Evolutionary conservation across 2,797 vertebrate genomes (phyloP).

Genomic region (Sardinella longiceps): DNA sequence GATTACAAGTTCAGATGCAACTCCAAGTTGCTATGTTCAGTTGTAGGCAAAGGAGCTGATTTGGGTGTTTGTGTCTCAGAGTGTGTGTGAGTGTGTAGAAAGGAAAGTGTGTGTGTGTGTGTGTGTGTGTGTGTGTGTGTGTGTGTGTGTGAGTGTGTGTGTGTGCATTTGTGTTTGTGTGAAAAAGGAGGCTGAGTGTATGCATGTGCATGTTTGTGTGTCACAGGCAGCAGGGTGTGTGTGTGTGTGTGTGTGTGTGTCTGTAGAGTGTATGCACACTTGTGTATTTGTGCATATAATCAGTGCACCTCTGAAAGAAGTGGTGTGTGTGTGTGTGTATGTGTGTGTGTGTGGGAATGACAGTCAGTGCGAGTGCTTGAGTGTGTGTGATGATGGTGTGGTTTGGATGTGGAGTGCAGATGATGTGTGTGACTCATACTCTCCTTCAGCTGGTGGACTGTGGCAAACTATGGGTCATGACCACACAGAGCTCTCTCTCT

Average conservation of each 20-base stretch:
- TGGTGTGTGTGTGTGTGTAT: conserved; percentile 10
- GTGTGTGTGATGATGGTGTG: conserved; percentile 60
- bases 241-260: conserved; percentile 17
- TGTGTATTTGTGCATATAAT: too few relatives aligned
- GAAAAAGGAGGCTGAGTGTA: neutral
- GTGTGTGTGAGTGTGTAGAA: neutral
- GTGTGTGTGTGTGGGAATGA: conserved; percentile 14
- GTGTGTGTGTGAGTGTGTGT: conserved; percentile 25
- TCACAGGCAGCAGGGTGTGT: too few relatives aligned
- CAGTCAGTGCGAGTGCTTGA: neutral
- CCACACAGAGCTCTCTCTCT: conserved; percentile 47
- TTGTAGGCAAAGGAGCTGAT: neutral
- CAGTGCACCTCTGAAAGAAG: too few relatives aligned
- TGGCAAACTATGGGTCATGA: conserved; percentile 52
- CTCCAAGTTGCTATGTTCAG: neutral
- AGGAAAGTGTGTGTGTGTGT: neutral
- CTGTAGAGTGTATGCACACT: too few relatives aligned
- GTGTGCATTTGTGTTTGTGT: neutral
- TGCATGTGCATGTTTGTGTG: conserved; percentile 14
- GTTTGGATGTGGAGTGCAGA: conserved; percentile 36
- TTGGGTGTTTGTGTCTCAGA: neutral
- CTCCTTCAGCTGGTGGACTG: conserved; percentile 68
- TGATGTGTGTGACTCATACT: conserved; percentile 67
- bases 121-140: conserved; percentile 8
- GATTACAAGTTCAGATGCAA: neutral